Evolutionary conservation across 37 sponge, comb jelly and placozoan genomes (phyloP), one percentile per base, ranked within the genome.

Genomic region (Dysidea cf. avara): DNA sequence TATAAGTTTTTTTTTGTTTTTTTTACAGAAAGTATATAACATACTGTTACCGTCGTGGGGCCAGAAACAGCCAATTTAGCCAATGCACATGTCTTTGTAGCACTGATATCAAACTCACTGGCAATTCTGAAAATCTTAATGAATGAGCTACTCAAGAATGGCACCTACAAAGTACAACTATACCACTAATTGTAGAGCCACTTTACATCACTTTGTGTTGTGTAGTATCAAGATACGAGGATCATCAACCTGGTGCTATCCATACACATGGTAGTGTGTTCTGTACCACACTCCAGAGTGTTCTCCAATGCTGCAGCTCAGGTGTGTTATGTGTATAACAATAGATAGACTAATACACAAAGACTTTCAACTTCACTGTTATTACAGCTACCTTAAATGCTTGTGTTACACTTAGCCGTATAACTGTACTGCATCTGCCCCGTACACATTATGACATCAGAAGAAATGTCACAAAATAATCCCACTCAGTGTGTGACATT

Each of bases 221-320:
- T 43, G 46, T 43, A 75, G 66, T 70, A 67, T 30, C 31, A 66
- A 18, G 87, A 86, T 53, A 81, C 69, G 16, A 65, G 87, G 48
- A 50, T 80, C 34, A 65, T 78, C n/a, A 22, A 47, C 3, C 39
- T 69, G 0, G 55, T 86, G 31, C 40, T 86, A 25, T 36, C 61
- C 4, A 47, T 86, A 0, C 87, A 86, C 55, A 74, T 59, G 49
- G 81, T 86, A n/a, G n/a, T 86, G 29, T 86, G 81, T 39, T 86
- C 87, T 18, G 56, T 71, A 31, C 87, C 81, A n/a, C 62, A 69
- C 36, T 86, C 81, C 38, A 47, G 75, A 4, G 66, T 80, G 37
- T 64, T 80, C 50, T 68, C 80, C 9, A 53, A 34, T 16, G 61
- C 76, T 18, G 76, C 76, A 35, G 71, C 56, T 22, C 76, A 86